Evolutionary conservation across 2,113 vertebrate genomes (phyloP), one percentile per base, ranked within the genome.

Genomic region (Pycnonotus jocosus): DNA sequence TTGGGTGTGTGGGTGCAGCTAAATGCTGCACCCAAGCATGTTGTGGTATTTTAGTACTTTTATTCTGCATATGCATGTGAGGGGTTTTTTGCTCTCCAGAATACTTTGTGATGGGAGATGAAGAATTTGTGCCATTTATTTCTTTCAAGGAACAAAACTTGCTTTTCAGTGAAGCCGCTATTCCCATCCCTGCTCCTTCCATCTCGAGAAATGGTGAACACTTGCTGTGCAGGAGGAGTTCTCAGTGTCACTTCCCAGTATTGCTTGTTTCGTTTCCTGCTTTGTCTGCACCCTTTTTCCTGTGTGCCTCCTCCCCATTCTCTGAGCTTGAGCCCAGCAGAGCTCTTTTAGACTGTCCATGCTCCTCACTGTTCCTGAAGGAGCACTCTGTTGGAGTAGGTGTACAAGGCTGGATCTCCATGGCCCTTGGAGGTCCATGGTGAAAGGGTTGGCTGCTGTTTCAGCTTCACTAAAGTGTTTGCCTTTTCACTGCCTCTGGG

Each of bases 301-400:
- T 1, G 2, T 11, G 10, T 69, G 5, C 37, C 21, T 60, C 10
- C 17, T 51, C 17, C 30, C 21, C 0, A 0, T 28, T 45, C 3
- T 48, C 44, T 21, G 42, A 74, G 23, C 35, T 20, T 0, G 4
- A 44, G 40, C 21, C 8, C 15, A 13, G 33, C 3, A 40, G 48
- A 31, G 7, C 61, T 68, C 3, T n/a, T 22, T 33, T 7, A 9
- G 51, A 6, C 44, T 12, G 0, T 74, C 31, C 15, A 0, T 8
- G 14, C 24, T 68, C 47, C 25, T 14, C 6, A 0, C 14, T 51
- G 21, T 24, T 15, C 30, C 23, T 38, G 18, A 3, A 4, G 37
- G 44, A 60, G 31, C 11, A 6, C 50, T 5, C 37, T 16, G 8
- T 6, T 0, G 2, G 44, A 60, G 25, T 1, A 15, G 25, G 19